phyloP scores from a whole-genome alignment of 2,797 vertebrate species.

The Orientallactaga sibirica region DNA sequence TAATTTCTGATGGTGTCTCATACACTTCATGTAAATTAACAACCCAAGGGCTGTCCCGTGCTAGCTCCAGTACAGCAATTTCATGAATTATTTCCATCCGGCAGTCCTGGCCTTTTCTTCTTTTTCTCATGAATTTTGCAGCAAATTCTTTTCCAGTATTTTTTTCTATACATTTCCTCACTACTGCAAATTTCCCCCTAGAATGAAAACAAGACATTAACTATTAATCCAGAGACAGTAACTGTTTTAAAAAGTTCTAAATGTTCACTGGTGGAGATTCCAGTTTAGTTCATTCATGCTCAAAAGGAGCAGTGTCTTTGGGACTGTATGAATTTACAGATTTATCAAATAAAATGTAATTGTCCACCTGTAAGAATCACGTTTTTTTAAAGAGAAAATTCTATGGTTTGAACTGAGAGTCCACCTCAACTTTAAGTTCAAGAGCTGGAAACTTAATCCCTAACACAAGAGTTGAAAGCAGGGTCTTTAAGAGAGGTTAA shows the following conservation, averaged over 20 bases:
- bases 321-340: background rate
- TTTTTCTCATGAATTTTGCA: conserved; percentile 98
- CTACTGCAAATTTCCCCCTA: conserved; percentile 97
- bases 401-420: background rate
- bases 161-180: conserved; percentile 95
- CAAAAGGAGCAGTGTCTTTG: background rate
- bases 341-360: background rate
- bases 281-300: background rate
- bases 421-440: no score
- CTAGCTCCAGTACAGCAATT: conserved; percentile 94
- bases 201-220: conserved; percentile 73
- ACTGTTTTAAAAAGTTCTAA: conserved; percentile 45
- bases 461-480: background rate
- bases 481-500: background rate
- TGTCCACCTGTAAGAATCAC: background rate
- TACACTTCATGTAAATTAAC: conserved; percentile 95
- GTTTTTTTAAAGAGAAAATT: background rate
- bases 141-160: conserved; percentile 93
- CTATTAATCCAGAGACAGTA: conserved; percentile 11
- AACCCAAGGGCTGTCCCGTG: conserved; percentile 91
- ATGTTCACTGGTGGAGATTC: background rate
- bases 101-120: conserved; percentile 96
- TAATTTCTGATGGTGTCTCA: conserved; percentile 95
- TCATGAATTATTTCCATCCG: conserved; percentile 95
- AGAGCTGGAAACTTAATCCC: no score